phyloP scores from a whole-genome alignment of 1,140 invertebrate genomes.

The Cyphomyrmex costatus region DNA sequence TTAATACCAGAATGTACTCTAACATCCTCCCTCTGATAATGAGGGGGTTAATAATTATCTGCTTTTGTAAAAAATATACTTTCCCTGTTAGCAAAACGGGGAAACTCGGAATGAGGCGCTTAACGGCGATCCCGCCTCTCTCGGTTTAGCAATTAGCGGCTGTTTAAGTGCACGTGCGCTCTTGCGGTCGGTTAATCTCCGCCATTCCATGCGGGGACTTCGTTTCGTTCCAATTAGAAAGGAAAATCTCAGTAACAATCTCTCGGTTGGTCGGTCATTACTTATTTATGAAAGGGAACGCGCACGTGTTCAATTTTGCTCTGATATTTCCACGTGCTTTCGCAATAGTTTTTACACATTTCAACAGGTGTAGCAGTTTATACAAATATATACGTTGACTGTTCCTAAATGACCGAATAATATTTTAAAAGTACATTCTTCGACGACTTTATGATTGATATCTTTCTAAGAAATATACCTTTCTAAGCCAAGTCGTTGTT shows the following conservation, averaged over 20 bases:
- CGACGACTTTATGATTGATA: background rate
- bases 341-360: constrained; percentile 45
- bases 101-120: constrained; percentile 20
- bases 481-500: background rate
- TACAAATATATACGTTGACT: background rate
- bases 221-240: constrained; percentile 81
- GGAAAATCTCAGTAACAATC: constrained; percentile 75
- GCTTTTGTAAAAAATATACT: constrained; percentile 20
- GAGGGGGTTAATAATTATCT: constrained; percentile 18
- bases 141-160: constrained; percentile 81
- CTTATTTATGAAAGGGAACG: constrained; percentile 72
- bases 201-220: constrained; percentile 76
- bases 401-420: background rate
- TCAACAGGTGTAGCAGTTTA: constrained; percentile 69
- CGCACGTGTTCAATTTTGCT: constrained; percentile 77
- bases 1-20: background rate
- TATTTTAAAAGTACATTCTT: constrained; percentile 8
- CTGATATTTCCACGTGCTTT: constrained; percentile 48
- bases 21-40: background rate
- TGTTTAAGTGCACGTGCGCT: constrained; percentile 84
- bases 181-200: constrained; percentile 81
- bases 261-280: constrained; percentile 67
- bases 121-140: constrained; percentile 15
- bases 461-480: background rate
- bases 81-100: background rate